Evolutionary conservation across 1,140 invertebrate genomes (phyloP).

Genomic region (Drosophila subobscura): DNA sequence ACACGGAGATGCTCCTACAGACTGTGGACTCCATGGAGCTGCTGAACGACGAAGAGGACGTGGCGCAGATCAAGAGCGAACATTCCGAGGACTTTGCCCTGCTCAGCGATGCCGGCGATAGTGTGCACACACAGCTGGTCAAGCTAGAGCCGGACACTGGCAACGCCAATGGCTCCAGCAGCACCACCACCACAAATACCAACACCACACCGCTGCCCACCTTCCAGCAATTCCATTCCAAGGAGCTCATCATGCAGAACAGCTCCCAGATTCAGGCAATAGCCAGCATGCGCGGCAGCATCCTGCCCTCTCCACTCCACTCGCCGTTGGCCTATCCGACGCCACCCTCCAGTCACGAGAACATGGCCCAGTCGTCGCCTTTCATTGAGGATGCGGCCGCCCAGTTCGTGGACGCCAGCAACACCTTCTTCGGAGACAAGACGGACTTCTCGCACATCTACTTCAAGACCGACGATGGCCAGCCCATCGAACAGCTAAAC

Average conservation of each 20-base stretch:
- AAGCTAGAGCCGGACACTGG: conserved; percentile 58
- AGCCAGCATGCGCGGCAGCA: conserved; percentile 82
- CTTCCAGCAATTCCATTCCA: conserved; percentile 90
- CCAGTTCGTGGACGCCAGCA: conserved; percentile 75
- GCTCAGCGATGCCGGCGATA: conserved; percentile 57
- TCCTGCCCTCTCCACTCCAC: conserved; percentile 86
- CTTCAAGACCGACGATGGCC: conserved; percentile 65
- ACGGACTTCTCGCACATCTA: conserved; percentile 75
- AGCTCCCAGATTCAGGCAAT: conserved; percentile 83
- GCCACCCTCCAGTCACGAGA: conserved; percentile 92
- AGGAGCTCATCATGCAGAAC: conserved; percentile 83
- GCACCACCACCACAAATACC: conserved; percentile 19
- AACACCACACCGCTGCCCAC: conserved; percentile 90
- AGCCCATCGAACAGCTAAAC: conserved; percentile 64
- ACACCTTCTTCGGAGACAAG: conserved; percentile 79
- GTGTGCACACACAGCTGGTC: conserved; percentile 58
- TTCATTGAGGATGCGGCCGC: conserved; percentile 80
- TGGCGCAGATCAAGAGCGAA: conserved; percentile 86
- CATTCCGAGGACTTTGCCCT: conserved; percentile 80
- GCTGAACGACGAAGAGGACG: conserved; percentile 87
- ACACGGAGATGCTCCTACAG: conserved; percentile 88
- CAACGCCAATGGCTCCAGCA: conserved; percentile 9
- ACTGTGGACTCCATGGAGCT: conserved; percentile 87
- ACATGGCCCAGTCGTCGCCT: conserved; percentile 84
- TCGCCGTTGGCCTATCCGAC: conserved; percentile 92